Evolutionary conservation across 1,140 invertebrate species (phyloP).

Genomic region (Pseudobourletiella spinata): DNA sequence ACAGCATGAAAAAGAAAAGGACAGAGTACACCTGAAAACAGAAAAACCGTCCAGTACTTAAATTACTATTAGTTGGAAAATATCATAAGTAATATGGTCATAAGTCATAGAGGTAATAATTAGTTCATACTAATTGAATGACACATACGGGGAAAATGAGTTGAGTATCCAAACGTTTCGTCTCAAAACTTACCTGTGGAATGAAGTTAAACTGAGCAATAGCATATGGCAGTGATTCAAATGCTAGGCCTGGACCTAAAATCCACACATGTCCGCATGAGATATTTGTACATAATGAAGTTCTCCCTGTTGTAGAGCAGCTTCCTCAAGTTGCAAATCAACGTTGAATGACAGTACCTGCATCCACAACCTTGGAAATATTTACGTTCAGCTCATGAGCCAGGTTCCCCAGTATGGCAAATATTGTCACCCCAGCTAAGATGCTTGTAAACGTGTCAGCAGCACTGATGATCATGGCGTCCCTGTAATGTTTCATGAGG

Average conservation of each 20-base stretch:
- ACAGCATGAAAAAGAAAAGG: conserved; percentile 47
- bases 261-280: too few species aligned
- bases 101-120: too few species aligned
- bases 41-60: not conserved
- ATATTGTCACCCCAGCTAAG: conserved; percentile 47
- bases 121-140: too few species aligned
- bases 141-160: too few species aligned
- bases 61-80: too few species aligned
- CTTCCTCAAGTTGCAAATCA: too few species aligned
- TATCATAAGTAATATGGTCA: too few species aligned
- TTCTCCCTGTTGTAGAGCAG: too few species aligned
- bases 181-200: conserved; percentile 53
- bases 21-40: conserved; percentile 52
- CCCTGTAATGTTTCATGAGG: conserved; percentile 37
- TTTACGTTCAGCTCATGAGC: conserved; percentile 37
- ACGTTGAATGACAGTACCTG: too few species aligned
- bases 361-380: conserved; percentile 37
- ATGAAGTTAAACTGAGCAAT: conserved; percentile 67
- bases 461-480: conserved; percentile 46
- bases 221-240: conserved; percentile 58
- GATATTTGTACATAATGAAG: too few species aligned
- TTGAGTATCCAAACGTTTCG: too few species aligned
- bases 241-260: conserved; percentile 65
- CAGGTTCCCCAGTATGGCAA: conserved; percentile 44
- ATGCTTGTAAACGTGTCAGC: conserved; percentile 47